Evolutionary conservation across 2,113 vertebrate species (phyloP), one percentile per base, ranked within the genome.

Genomic region (Bufo bufo): DNA sequence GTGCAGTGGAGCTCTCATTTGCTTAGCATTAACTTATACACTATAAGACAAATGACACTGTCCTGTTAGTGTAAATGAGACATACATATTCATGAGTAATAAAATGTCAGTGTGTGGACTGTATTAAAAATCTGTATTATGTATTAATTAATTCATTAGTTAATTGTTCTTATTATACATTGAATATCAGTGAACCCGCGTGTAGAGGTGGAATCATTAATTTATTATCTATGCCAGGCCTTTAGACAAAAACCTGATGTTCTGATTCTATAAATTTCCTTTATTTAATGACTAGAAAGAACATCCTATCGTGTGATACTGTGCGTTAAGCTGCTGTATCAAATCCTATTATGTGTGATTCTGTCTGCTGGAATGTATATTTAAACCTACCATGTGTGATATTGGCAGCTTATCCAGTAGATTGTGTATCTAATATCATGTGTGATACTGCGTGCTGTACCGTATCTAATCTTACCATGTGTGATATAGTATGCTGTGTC

Each of bases 41-140:
- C 45, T 59, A 61, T 77, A 85, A 77, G 72, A 61, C 58, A 77
- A 59, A 77, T 61, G 16, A 59, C 56, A 77, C 49, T 77, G 43
- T 63, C 52, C 59, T 50, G 12, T 49, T 77, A 45, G 6, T 66
- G 58, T 66, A 78, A 86, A 77, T 75, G 12, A 86, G 66, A 78
- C 50, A 54, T 86, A 86, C 77, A 78, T 86, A 86, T 79, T 86
- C 78, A 79, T 86, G 85, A 86, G 61, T 33, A 79, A 74, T 63
- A 52, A 77, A 86, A 86, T 86, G 75, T 79, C 85, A 78, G 52
- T 56, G 43, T 43, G 6, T 17, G 9, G 75, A 54, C 85, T 77
- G 45, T 79, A 52, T 66, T 66, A 86, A 50, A 65, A 79, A 66
- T 20, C 8, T n/a, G n/a, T 69, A 86, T 47, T 66, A 66, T 65